phyloP scores from a whole-genome alignment of 1,140 invertebrate genomes.

The Venustaconcha ellipsiformis region DNA sequence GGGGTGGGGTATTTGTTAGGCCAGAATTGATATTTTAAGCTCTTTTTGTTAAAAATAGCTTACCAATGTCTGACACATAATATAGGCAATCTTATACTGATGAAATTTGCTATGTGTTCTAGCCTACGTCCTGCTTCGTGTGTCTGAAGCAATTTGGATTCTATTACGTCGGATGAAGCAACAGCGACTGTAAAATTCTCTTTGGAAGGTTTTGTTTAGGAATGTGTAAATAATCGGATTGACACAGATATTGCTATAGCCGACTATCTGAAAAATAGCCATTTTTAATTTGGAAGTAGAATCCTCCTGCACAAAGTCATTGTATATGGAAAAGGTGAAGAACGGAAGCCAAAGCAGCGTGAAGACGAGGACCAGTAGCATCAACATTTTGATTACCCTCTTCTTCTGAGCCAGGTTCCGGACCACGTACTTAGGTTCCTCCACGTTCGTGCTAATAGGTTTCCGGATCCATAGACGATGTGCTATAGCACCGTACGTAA shows the following conservation, averaged over 20 bases:
- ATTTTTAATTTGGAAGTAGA: slow-evolving; percentile 30
- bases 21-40: too few relatives aligned
- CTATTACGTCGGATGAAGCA: not conserved
- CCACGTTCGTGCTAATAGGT: slow-evolving; percentile 42
- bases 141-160: too few relatives aligned
- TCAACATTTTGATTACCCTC: slow-evolving; percentile 70
- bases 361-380: slow-evolving; percentile 70
- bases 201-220: slow-evolving; percentile 79
- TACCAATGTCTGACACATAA: too few relatives aligned
- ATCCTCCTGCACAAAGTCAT: slow-evolving; percentile 32
- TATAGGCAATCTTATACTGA: too few relatives aligned
- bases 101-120: too few relatives aligned
- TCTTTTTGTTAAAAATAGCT: too few relatives aligned
- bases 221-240: slow-evolving; percentile 85
- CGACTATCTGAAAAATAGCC: slow-evolving; percentile 74
- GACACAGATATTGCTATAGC: slow-evolving; percentile 74
- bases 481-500: slow-evolving; percentile 50
- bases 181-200: slow-evolving; percentile 21
- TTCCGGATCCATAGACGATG: slow-evolving; percentile 49
- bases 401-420: slow-evolving; percentile 40
- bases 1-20: too few relatives aligned
- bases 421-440: slow-evolving; percentile 31
- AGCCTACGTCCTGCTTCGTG: too few relatives aligned
- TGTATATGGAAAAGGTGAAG: slow-evolving; percentile 49
- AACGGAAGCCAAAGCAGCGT: slow-evolving; percentile 71